A percentile compares a stretch with the other conserved stretches of the same genome.
Conservation (phyloP, 2,113 vertebrate species). For the Callocephalon fimbriatum region DNA sequence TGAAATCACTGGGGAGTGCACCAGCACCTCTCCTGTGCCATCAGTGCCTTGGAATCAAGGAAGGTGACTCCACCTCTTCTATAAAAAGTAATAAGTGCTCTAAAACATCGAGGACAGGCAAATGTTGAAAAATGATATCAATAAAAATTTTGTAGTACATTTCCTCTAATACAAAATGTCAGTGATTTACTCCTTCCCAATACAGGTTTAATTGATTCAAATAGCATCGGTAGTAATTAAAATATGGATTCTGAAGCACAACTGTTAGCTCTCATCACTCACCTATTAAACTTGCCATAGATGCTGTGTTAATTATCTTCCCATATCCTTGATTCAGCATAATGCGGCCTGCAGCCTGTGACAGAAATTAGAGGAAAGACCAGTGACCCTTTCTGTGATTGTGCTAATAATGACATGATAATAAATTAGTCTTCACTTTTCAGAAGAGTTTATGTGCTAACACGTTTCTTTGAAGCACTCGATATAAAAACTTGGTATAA, state of each 20-base stretch:
- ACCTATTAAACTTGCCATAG: slow-evolving; percentile 96
- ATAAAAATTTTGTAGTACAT: slow-evolving; percentile 78
- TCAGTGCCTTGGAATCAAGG: neutral
- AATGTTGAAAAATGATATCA: slow-evolving; percentile 75
- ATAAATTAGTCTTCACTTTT: slow-evolving; percentile 85
- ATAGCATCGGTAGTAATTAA: slow-evolving; percentile 79
- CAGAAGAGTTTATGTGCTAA: slow-evolving; percentile 78
- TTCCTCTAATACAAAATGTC: slow-evolving; percentile 68
- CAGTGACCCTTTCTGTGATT: slow-evolving; percentile 86
- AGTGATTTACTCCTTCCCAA: slow-evolving; percentile 77
- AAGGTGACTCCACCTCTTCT: slow-evolving; percentile 29
- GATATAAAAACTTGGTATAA: slow-evolving; percentile 72
- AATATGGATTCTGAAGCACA: slow-evolving; percentile 79
- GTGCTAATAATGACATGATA: slow-evolving; percentile 84
- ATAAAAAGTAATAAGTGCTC: slow-evolving; percentile 63
- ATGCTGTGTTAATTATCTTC: slow-evolving; percentile 96
- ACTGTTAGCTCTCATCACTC: slow-evolving; percentile 87
- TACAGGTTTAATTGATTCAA: slow-evolving; percentile 69
- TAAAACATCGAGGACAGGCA: slow-evolving; percentile 68
- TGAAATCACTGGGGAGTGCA: neutral
- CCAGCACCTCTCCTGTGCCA: neutral
- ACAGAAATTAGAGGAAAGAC: slow-evolving; percentile 87
- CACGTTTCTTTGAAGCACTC: slow-evolving; percentile 65
- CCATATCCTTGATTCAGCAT: slow-evolving; percentile 94
- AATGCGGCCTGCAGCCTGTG: slow-evolving; percentile 89